These are phyloP conservation scores for Microctenopoma stevenorrisi DNA, from an alignment of 2,797 vertebrate species.

Conservation along the genomic window DNA sequence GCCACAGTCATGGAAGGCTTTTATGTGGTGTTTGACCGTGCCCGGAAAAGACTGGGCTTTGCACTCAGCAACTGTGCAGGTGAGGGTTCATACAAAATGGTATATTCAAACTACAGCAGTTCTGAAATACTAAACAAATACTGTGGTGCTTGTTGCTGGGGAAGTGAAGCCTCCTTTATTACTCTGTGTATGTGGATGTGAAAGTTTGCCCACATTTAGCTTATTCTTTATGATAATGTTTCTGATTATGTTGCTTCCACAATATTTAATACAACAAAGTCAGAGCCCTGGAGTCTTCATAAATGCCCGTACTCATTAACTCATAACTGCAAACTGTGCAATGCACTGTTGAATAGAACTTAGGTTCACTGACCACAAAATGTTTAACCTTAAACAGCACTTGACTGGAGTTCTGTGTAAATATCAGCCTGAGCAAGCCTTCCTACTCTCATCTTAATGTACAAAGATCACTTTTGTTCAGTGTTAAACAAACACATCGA, in stretches of 20 bases:
- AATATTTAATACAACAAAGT: neutral
- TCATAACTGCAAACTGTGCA: neutral
- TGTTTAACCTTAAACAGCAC: constrained; percentile 1
- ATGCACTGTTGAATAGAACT: neutral
- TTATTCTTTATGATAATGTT: neutral
- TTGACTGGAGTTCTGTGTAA: constrained; percentile 23
- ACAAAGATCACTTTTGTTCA: constrained; percentile 65
- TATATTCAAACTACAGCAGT: neutral
- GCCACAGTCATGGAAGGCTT: constrained; percentile 99
- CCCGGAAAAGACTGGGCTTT: constrained; percentile 90
- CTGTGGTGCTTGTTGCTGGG: neutral
- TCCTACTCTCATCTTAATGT: constrained; percentile 17
- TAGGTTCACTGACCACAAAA: neutral
- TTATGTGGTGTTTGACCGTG: constrained; percentile 94
- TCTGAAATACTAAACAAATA: neutral
- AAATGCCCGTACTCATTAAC: neutral
- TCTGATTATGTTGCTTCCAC: neutral
- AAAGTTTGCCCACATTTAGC: neutral
- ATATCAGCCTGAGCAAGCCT: constrained; percentile 16
- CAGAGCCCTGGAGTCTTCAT: neutral
- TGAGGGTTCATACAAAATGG: constrained; percentile 61
- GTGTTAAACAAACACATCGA: constrained; percentile 17
- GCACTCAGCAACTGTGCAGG: constrained; percentile 93
- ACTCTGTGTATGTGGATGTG: neutral
- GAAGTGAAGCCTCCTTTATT: neutral